phyloP scores from a whole-genome alignment of 2,888 invertebrate genomes.

The Sarcophaga caerulescens region DNA sequence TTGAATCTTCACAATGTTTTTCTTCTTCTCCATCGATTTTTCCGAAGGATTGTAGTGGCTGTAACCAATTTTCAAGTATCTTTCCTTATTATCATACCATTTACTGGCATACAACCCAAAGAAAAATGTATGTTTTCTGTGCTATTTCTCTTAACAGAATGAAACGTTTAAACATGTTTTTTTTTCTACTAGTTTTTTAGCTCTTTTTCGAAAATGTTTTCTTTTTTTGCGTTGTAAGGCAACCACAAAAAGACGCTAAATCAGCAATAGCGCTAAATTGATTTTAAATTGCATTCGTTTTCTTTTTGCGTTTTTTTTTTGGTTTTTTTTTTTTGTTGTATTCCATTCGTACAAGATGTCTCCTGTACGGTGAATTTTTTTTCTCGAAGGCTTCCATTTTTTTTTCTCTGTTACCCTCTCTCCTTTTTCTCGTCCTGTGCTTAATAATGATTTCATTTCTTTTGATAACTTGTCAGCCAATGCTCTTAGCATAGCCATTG shows the following conservation, averaged over 20 bases:
- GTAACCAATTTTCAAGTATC: conserved; percentile 61
- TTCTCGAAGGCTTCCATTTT: conserved; percentile 6
- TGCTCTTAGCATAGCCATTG: conserved; percentile 38
- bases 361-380: background rate
- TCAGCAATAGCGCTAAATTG: conserved; percentile 69
- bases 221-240: too few species aligned
- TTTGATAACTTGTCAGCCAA: conserved; percentile 46
- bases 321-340: too few species aligned
- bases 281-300: conserved; percentile 67
- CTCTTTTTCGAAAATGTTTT: background rate
- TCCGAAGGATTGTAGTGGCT: background rate
- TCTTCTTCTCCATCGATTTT: conserved; percentile 37
- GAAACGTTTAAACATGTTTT: background rate
- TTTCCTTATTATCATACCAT: conserved; percentile 60
- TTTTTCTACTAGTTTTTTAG: conserved; percentile 35
- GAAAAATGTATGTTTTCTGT: background rate
- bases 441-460: conserved; percentile 40
- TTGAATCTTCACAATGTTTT: conserved; percentile 15
- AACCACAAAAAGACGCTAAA: conserved; percentile 68
- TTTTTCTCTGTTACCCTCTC: background rate
- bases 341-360: too few species aligned
- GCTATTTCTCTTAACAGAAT: too few species aligned
- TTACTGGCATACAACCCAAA: conserved; percentile 16
- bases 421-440: conserved; percentile 7
- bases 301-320: too few species aligned